A percentile compares a stretch with the other conserved stretches of the same genome.
These are phyloP conservation scores for Portevinia maculata DNA, from an alignment of 2,888 invertebrate species.

Conservation along the genomic window DNA sequence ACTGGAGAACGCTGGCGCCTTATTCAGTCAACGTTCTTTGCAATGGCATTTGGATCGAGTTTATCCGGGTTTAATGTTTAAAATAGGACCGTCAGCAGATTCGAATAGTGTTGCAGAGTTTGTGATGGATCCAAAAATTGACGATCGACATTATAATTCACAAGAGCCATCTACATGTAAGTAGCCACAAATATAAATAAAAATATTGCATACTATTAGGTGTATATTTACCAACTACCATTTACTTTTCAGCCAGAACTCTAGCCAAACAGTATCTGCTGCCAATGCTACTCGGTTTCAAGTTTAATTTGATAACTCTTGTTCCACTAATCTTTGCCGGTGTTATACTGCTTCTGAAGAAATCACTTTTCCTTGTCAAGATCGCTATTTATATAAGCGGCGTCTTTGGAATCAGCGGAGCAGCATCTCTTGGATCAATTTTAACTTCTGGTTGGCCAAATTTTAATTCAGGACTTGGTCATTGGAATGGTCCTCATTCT, in stretches of 20 bases:
- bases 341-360: conserved; percentile 89
- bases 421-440: conserved; percentile 77
- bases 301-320: conserved; percentile 90
- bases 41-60: conserved; percentile 89
- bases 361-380: conserved; percentile 90
- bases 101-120: conserved; percentile 90
- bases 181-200: conserved; percentile 8
- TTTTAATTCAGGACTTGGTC: conserved; percentile 46
- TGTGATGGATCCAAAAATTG: conserved; percentile 85
- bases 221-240: background rate
- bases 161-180: conserved; percentile 81
- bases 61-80: conserved; percentile 90
- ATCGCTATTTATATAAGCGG: conserved; percentile 88
- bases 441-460: conserved; percentile 31
- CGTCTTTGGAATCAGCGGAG: conserved; percentile 85
- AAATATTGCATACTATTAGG: conserved; percentile 59
- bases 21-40: conserved; percentile 88
- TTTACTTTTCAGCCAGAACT: conserved; percentile 86
- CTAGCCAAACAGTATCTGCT: conserved; percentile 89
- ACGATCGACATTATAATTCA: conserved; percentile 83
- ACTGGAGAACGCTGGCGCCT: conserved; percentile 87
- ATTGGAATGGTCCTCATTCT: conserved; percentile 47
- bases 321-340: conserved; percentile 89
- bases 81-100: conserved; percentile 88
- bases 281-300: conserved; percentile 90